Conservation (phyloP, 2,797 vertebrate genomes). For the Limosa lapponica region DNA sequence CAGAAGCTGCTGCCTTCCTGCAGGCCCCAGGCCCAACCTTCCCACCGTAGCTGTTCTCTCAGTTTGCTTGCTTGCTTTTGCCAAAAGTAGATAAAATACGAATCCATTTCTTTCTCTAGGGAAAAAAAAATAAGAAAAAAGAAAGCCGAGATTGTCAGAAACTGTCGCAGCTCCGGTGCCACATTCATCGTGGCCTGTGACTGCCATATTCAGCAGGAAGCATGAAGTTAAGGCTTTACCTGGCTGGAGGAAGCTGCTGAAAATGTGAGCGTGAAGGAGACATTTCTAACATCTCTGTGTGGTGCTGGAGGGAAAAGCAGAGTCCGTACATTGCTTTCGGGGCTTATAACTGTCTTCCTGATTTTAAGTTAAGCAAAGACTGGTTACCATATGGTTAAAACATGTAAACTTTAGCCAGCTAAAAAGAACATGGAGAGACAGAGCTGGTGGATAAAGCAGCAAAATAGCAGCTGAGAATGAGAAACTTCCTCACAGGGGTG, state of each 20-base stretch:
- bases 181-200: fast-evolving
- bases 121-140: background rate
- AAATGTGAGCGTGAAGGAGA: background rate
- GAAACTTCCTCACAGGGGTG: background rate
- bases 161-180: background rate
- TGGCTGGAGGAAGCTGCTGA: background rate
- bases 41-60: background rate
- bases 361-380: background rate
- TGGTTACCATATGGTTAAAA: background rate
- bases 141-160: background rate
- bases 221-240: background rate
- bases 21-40: background rate
- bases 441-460: background rate
- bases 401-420: background rate
- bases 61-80: background rate
- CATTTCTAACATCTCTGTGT: background rate
- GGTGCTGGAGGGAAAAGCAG: background rate
- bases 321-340: background rate
- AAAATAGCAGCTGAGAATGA: background rate
- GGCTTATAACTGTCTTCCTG: background rate
- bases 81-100: background rate
- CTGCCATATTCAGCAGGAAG: background rate
- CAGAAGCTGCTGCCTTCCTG: background rate
- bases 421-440: background rate
- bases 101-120: background rate